Evolutionary conservation across 2,113 vertebrate genomes (phyloP).

Genomic region (Craseonycteris thonglongyai): DNA sequence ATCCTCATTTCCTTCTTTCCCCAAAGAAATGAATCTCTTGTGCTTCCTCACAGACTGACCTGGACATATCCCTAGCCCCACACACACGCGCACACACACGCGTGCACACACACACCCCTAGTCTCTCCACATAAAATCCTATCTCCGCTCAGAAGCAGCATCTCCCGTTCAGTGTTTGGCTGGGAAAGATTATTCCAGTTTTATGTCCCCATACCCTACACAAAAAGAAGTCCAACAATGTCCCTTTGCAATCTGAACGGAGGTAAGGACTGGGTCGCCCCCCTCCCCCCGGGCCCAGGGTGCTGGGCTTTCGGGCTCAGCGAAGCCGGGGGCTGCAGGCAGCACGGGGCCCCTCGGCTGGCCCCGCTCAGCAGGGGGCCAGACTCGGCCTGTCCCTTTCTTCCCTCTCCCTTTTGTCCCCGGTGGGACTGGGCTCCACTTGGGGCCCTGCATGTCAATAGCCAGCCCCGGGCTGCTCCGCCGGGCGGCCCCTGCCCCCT

Average conservation of each 20-base stretch:
- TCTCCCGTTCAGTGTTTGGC: not conserved
- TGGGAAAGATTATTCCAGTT: not conserved
- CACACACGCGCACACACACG: not conserved
- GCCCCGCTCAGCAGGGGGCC: slow-evolving; percentile 86
- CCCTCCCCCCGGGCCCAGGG: not conserved
- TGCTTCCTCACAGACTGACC: not conserved
- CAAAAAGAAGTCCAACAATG: not conserved
- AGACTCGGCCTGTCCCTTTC: slow-evolving; percentile 88
- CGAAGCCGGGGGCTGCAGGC: not conserved
- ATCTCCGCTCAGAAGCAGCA: not conserved
- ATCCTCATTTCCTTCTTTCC: not conserved
- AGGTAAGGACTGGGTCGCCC: not conserved
- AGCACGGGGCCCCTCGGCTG: slow-evolving; percentile 78
- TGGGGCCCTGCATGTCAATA: slow-evolving; percentile 86
- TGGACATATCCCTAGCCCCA: not conserved
- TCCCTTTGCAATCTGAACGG: not conserved
- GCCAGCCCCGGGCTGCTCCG: slow-evolving; percentile 43
- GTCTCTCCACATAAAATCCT: not conserved
- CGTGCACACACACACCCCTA: not conserved
- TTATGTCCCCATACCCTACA: not conserved
- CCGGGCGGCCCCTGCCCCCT: not conserved
- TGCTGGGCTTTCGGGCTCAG: not conserved
- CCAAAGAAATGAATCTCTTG: not conserved
- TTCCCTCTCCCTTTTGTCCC: slow-evolving; percentile 86
- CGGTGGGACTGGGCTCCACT: slow-evolving; percentile 76